Percentiles rank a stretch among this genome's conserved stretches.
phyloP scores from a whole-genome alignment of 2,888 invertebrate species.

The Cerastis rubricosa region DNA sequence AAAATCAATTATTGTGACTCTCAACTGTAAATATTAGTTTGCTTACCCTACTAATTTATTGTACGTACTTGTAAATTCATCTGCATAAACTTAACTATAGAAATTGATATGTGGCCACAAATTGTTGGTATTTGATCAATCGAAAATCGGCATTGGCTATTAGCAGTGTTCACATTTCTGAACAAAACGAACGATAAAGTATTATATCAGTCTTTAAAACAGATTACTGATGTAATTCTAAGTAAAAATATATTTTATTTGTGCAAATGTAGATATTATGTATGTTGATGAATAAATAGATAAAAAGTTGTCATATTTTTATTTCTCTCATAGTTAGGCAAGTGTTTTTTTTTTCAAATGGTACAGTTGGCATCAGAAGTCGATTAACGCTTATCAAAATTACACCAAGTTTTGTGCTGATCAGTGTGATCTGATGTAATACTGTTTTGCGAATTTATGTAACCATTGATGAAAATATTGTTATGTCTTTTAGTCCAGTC shows the following conservation, averaged over 20 bases:
- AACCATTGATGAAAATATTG: too few species aligned
- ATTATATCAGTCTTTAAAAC: slow-evolving; percentile 85
- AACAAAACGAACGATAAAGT: slow-evolving; percentile 82
- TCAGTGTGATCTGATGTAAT: too few species aligned
- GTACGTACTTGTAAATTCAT: slow-evolving; percentile 81
- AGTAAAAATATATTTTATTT: slow-evolving; percentile 87
- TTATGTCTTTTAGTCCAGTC: too few species aligned
- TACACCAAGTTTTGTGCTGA: too few species aligned
- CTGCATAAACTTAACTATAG: slow-evolving; percentile 78
- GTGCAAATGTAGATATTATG: slow-evolving; percentile 91
- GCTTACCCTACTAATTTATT: slow-evolving; percentile 87
- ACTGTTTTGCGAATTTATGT: too few species aligned
- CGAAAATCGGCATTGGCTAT: slow-evolving; percentile 64
- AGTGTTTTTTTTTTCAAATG: too few species aligned
- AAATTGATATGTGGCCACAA: slow-evolving; percentile 82
- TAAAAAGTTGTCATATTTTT: slow-evolving; percentile 79
- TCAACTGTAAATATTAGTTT: slow-evolving; percentile 88
- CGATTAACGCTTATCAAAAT: too few species aligned
- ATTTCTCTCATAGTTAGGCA: slow-evolving; percentile 5
- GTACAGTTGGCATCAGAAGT: too few species aligned
- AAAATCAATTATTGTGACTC: slow-evolving; percentile 57
- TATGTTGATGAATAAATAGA: slow-evolving; percentile 91
- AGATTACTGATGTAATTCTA: slow-evolving; percentile 86
- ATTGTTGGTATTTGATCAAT: slow-evolving; percentile 66
- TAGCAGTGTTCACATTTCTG: slow-evolving; percentile 77